These are phyloP conservation scores for Folsomia manolachei DNA, from an alignment of 2,888 invertebrate genomes.

Conservation along the genomic window DNA sequence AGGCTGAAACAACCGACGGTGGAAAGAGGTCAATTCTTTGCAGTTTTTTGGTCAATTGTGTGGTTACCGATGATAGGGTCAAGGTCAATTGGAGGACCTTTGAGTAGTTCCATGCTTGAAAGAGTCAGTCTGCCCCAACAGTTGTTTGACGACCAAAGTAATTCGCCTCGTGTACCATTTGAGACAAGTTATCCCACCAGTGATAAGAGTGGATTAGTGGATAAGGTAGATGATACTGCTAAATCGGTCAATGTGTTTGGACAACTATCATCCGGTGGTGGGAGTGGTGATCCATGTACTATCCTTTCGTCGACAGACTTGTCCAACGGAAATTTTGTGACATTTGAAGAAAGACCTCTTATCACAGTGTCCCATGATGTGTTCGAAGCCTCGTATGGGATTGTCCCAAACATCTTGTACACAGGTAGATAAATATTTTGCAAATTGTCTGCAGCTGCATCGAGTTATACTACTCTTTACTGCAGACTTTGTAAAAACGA, in stretches of 20 bases:
- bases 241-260: not conserved
- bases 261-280: not conserved
- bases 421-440: constrained; percentile 37
- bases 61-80: constrained; percentile 40
- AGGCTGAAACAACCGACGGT: not conserved
- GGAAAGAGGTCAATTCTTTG: not conserved
- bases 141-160: not conserved
- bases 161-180: not conserved
- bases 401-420: constrained; percentile 45
- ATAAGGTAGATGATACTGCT: not conserved
- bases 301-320: constrained; percentile 32
- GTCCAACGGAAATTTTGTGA: constrained; percentile 31
- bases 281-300: constrained; percentile 26
- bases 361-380: constrained; percentile 41
- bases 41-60: not conserved
- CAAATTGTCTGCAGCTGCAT: not conserved
- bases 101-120: not conserved
- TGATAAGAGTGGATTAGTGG: not conserved
- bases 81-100: constrained; percentile 33
- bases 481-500: no score
- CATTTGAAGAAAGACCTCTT: constrained; percentile 44
- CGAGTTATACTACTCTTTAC: no score
- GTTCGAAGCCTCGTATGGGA: constrained; percentile 45
- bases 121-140: constrained; percentile 15
- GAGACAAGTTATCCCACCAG: not conserved